Evolutionary conservation across 2,113 vertebrate genomes (phyloP).

Genomic region (Marmota monax): DNA sequence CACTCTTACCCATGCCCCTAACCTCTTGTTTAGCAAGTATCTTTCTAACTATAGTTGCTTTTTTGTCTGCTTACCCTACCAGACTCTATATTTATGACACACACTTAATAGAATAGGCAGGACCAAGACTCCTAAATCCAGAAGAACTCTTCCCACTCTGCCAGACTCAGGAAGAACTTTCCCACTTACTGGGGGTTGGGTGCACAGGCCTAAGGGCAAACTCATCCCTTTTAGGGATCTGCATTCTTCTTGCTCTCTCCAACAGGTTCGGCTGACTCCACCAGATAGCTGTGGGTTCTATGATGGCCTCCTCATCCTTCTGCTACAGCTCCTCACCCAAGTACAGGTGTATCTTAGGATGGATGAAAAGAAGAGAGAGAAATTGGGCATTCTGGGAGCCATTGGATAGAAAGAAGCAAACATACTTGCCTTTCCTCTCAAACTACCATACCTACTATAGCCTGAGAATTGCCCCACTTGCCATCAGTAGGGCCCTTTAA

Average conservation of each 20-base stretch:
- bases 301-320: slow-evolving; percentile 87
- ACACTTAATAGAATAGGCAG: not conserved
- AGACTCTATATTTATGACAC: not conserved
- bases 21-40: not conserved
- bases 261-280: slow-evolving; percentile 83
- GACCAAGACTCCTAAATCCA: not conserved
- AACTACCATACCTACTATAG: not conserved
- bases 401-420: not conserved
- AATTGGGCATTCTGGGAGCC: not conserved
- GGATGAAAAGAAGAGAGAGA: not conserved
- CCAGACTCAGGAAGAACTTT: not conserved
- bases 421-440: not conserved
- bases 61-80: not conserved
- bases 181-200: not conserved
- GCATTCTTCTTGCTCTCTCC: not conserved
- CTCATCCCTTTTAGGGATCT: not conserved
- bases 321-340: slow-evolving; percentile 87
- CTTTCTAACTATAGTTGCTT: not conserved
- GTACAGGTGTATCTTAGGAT: slow-evolving; percentile 68
- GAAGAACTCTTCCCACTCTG: not conserved
- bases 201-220: not conserved
- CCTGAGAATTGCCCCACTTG: not conserved
- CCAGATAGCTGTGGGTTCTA: slow-evolving; percentile 88
- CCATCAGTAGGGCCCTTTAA: not conserved
- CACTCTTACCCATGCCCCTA: not conserved